Conservation (phyloP, 2,797 vertebrate genomes). For the Pipistrellus kuhlii region DNA sequence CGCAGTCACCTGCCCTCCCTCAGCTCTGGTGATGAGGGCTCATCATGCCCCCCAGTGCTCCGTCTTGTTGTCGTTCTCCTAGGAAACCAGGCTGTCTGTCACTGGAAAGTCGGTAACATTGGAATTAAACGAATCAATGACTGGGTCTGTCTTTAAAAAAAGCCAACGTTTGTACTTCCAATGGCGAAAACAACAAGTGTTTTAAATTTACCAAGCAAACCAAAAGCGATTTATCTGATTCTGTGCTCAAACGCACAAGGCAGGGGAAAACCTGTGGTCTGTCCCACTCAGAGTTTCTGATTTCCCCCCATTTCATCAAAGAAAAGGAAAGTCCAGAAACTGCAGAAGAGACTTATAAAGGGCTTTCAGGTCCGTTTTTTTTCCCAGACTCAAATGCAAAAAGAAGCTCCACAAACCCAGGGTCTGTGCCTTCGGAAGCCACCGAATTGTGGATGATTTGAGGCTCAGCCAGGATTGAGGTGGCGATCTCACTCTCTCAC, state of each 20-base stretch:
- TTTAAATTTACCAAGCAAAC: neutral
- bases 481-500: neutral
- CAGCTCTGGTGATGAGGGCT: neutral
- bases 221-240: neutral
- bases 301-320: neutral
- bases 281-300: neutral
- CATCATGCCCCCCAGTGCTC: neutral
- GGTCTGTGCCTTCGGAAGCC: neutral
- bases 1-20: neutral
- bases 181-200: neutral
- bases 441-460: neutral
- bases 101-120: neutral
- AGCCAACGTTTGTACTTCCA: neutral
- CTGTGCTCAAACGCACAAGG: neutral
- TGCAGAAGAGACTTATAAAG: neutral
- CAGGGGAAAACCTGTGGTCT: neutral
- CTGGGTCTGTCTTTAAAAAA: constrained; percentile 28
- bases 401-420: neutral
- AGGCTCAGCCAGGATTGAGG: neutral
- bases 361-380: neutral
- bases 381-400: neutral
- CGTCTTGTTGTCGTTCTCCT: neutral
- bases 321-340: neutral
- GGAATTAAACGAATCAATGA: neutral
- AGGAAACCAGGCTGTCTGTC: neutral